These are phyloP conservation scores for Lipotes vexillifer DNA, from an alignment of 2,113 vertebrate species.

Conservation along the genomic window DNA sequence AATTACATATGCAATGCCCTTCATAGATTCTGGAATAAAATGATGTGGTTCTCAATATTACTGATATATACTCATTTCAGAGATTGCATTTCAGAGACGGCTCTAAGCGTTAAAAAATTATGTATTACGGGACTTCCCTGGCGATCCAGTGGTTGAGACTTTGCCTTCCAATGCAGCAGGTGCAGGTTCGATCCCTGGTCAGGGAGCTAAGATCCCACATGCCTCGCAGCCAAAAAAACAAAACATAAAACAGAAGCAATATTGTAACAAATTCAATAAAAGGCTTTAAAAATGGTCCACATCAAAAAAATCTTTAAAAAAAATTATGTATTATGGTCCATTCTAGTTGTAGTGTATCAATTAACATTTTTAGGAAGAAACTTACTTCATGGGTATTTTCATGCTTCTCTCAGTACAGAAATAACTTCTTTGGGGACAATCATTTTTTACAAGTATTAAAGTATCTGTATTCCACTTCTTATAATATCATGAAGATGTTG, in stretches of 20 bases:
- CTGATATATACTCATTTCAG: neutral
- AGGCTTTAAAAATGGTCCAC: no score
- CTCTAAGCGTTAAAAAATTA: neutral
- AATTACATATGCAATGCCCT: neutral
- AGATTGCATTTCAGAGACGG: neutral
- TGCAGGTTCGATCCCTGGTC: no score
- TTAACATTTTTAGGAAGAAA: neutral
- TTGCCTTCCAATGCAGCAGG: no score
- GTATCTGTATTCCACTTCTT: neutral
- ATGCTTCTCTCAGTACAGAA: conserved; percentile 3
- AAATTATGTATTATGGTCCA: neutral
- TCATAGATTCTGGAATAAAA: neutral
- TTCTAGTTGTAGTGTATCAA: neutral
- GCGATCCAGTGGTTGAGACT: no score
- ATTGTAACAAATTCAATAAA: no score
- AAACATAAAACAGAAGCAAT: no score
- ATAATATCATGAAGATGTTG: neutral
- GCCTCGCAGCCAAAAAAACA: no score
- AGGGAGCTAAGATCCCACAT: no score
- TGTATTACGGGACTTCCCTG: no score
- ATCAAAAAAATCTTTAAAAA: neutral
- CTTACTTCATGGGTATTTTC: neutral
- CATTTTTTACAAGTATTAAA: neutral
- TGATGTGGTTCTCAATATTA: neutral
- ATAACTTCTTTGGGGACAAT: neutral